These are phyloP conservation scores for Cydia fagiglandana DNA, from an alignment of 1,140 invertebrate genomes.

Conservation along the genomic window DNA sequence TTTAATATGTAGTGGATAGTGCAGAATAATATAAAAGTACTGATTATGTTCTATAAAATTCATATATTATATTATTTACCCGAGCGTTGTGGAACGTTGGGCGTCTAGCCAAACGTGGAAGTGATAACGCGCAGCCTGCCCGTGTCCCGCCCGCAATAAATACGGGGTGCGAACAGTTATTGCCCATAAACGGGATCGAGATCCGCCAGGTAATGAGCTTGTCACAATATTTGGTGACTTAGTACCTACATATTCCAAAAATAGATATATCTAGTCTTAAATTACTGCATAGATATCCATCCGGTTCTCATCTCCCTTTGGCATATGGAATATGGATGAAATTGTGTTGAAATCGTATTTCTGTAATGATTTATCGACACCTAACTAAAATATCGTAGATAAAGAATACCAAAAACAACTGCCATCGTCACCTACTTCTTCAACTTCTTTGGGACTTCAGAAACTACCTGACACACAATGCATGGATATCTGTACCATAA, in stretches of 20 bases:
- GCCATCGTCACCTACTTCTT: no score
- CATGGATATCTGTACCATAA: no score
- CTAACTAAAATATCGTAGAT: no score
- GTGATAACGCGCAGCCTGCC: constrained; percentile 17
- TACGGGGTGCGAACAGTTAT: constrained; percentile 51
- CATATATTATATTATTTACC: not conserved
- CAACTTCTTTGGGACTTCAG: no score
- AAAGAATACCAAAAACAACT: no score
- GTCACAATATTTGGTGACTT: constrained; percentile 35
- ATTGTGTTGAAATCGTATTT: no score
- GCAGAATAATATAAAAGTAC: not conserved
- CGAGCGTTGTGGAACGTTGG: not conserved
- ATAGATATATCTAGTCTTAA: not conserved
- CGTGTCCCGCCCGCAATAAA: constrained; percentile 45
- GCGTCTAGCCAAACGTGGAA: constrained; percentile 28
- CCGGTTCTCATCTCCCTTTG: no score
- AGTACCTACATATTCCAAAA: not conserved
- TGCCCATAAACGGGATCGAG: constrained; percentile 43
- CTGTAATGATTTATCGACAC: no score
- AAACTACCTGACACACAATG: no score
- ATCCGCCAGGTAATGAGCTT: constrained; percentile 27
- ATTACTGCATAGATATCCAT: not conserved
- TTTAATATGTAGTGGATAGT: no score
- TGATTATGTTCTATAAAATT: not conserved
- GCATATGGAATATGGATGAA: no score